A percentile compares a stretch with the other conserved stretches of the same genome.
Conservation (phyloP, 2,888 invertebrate genomes). For the Portevinia maculata region DNA sequence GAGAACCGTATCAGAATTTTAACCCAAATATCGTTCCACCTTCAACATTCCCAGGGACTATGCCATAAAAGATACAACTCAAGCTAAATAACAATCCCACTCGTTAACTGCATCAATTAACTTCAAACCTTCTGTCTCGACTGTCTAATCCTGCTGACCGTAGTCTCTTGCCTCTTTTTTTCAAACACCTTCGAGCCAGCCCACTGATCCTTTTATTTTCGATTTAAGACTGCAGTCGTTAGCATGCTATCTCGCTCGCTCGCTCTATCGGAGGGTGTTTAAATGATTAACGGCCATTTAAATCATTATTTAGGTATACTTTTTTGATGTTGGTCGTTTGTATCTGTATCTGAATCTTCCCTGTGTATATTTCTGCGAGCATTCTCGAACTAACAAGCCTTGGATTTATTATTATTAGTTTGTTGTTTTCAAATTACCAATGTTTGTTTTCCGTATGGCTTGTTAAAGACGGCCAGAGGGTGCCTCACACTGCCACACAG, state of each 20-base stretch:
- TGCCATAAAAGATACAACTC: slow-evolving; percentile 6
- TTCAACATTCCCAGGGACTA: background rate
- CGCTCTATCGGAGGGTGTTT: slow-evolving; percentile 69
- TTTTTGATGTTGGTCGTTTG: slow-evolving; percentile 3
- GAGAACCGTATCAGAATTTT: slow-evolving; percentile 1
- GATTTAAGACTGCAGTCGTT: background rate
- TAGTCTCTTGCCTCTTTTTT: slow-evolving; percentile 2
- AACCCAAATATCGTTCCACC: slow-evolving; percentile 1
- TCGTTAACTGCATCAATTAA: slow-evolving; percentile 50
- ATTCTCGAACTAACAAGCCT: slow-evolving; percentile 56
- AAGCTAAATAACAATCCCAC: slow-evolving; percentile 5
- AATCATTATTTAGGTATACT: slow-evolving; percentile 71
- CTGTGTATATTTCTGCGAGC: slow-evolving; percentile 38
- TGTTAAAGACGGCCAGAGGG: slow-evolving; percentile 50
- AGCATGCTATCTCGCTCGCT: background rate
- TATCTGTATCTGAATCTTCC: background rate
- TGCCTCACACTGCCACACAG: slow-evolving; percentile 12
- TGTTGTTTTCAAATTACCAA: slow-evolving; percentile 72
- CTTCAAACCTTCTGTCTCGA: slow-evolving; percentile 37
- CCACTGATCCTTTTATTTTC: slow-evolving; percentile 46
- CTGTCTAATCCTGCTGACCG: slow-evolving; percentile 32
- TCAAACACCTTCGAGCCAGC: slow-evolving; percentile 31
- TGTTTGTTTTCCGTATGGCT: slow-evolving; percentile 65
- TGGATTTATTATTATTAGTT: slow-evolving; percentile 73
- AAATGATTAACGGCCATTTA: slow-evolving; percentile 74